Conservation (phyloP, 2,113 vertebrate genomes). For the Erinaceus europaeus region DNA sequence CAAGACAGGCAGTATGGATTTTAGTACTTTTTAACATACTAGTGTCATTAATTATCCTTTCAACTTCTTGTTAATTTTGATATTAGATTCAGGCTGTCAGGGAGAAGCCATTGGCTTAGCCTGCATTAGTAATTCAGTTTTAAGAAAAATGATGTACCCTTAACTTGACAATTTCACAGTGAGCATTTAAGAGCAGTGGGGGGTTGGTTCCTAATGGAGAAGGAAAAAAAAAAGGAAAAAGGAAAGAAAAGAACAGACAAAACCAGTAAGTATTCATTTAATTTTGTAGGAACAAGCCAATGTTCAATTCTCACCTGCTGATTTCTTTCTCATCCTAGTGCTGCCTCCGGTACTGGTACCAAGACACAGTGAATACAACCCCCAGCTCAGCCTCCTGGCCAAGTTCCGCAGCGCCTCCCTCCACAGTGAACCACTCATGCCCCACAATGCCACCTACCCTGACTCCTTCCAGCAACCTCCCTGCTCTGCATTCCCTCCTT, state of each 20-base stretch:
- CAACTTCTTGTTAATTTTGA: background rate
- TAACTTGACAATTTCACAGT: background rate
- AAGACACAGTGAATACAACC: constrained; percentile 97
- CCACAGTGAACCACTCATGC: constrained; percentile 95
- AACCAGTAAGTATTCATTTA: rapidly evolving
- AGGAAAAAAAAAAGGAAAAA: background rate
- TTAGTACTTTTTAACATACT: too few relatives aligned
- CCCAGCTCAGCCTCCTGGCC: constrained; percentile 96
- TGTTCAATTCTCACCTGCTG: background rate
- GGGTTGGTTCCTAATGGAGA: background rate
- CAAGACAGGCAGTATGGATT: too few relatives aligned
- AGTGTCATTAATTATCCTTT: background rate
- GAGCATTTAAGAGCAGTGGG: background rate
- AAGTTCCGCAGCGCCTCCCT: constrained; percentile 94
- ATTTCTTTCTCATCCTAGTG: constrained; percentile 81
- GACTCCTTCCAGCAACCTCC: constrained; percentile 93
- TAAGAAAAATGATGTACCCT: background rate
- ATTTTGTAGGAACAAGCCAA: background rate
- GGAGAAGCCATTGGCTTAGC: background rate
- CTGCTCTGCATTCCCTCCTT: constrained; percentile 85
- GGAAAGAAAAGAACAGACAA: too few relatives aligned
- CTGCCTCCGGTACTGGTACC: constrained; percentile 95
- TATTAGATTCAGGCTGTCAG: background rate
- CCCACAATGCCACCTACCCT: constrained; percentile 95
- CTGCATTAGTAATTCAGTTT: background rate